phyloP scores from a whole-genome alignment of 2,888 invertebrate genomes.

The Cephus rjabovi region DNA sequence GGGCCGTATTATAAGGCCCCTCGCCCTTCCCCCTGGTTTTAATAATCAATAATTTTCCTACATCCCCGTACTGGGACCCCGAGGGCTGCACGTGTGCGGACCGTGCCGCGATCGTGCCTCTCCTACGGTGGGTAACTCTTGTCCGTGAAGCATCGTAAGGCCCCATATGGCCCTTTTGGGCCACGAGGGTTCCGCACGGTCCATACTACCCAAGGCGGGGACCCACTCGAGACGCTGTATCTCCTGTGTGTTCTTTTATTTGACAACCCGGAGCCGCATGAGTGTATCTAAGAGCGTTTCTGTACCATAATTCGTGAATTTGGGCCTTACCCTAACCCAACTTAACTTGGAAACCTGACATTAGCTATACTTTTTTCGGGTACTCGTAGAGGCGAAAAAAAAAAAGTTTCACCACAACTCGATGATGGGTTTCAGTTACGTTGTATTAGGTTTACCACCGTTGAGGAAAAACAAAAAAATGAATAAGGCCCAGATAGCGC shows the following conservation, averaged over 20 bases:
- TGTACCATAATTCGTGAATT: background rate
- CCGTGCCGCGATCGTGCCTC: slow-evolving; percentile 49
- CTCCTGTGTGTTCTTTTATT: slow-evolving; percentile 14
- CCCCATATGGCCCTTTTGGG: background rate
- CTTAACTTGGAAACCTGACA: background rate
- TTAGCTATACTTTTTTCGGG: background rate
- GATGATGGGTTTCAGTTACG: background rate
- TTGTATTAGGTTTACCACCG: background rate
- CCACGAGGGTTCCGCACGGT: background rate
- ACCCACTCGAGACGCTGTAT: slow-evolving; percentile 28
- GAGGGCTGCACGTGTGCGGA: slow-evolving; percentile 54
- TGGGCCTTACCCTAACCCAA: background rate
- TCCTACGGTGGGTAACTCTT: slow-evolving; percentile 34
- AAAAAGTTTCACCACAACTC: background rate
- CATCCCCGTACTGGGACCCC: slow-evolving; percentile 30
- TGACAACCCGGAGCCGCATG: background rate
- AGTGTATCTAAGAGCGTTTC: background rate
- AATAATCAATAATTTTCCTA: slow-evolving; percentile 59
- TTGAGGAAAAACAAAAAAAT: background rate
- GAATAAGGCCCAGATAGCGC: background rate
- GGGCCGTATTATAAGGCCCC: background rate
- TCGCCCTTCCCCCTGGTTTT: slow-evolving; percentile 36
- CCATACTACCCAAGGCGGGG: slow-evolving; percentile 2
- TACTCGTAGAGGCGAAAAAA: background rate
- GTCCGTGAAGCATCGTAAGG: background rate